Conservation (phyloP, 2,888 invertebrate genomes). For the Digitonthophagus gazella region DNA sequence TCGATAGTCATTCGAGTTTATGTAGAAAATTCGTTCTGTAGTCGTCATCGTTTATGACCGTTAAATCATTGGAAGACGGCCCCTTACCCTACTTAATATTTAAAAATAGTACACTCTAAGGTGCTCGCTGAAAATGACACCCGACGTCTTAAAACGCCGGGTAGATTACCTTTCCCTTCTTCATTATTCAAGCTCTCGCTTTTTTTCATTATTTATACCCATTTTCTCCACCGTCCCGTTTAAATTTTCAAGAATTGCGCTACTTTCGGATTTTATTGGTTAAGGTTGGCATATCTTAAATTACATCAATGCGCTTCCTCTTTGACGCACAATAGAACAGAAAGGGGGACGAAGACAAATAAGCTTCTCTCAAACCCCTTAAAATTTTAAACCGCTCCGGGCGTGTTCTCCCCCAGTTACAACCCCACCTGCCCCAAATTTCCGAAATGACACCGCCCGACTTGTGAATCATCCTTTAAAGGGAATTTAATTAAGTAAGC, state of each 20-base stretch:
- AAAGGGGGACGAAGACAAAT: not conserved
- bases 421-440: not conserved
- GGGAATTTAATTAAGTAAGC: not conserved
- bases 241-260: no score
- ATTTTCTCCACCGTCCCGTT: no score
- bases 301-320: not conserved
- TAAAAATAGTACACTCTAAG: no score
- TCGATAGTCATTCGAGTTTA: not conserved
- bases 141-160: not conserved
- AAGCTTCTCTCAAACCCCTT: not conserved
- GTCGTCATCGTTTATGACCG: no score
- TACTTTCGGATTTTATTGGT: not conserved
- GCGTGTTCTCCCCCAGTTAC: not conserved
- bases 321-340: not conserved
- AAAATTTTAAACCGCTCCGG: not conserved
- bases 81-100: not conserved
- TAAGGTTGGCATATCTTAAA: not conserved
- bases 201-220: not conserved
- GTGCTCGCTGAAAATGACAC: not conserved
- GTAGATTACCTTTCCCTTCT: not conserved
- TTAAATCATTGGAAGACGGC: not conserved
- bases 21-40: not conserved
- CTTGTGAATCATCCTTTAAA: not conserved
- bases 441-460: not conserved
- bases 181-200: not conserved